Base-by-base conservation (phyloP, 2,888 invertebrate genomes). In the Trissolcus japonicus region DNA sequence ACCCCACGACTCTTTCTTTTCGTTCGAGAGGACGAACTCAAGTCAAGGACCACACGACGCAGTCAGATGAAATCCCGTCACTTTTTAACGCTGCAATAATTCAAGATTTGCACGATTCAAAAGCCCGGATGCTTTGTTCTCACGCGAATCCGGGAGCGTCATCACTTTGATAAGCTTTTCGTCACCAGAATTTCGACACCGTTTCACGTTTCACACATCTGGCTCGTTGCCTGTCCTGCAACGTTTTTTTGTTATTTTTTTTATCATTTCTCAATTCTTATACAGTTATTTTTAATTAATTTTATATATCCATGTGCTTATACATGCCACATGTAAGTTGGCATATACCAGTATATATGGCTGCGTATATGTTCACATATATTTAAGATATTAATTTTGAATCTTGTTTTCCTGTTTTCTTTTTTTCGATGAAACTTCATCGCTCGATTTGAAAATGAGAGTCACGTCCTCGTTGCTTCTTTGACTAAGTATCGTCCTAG, bases 401-500 rank as follows among this genome's bases (percentile, higher is more conserved):
- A n/a, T n/a, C n/a, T n/a, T n/a, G 9, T 4, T 35, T 1, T 29
- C 4, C 1, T 29, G 1, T 53, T 19, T 48, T 19, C 19, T 55
- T 35, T 41, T 50, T 43, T 14, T 65, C 40, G 59, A 53, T 57
- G 66, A 7, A 57, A 57, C 48, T 51, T 72, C 25, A 60, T 79
- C 46, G 11, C 75, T 74, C 79, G 79, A 75, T 76, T 67, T 54
- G 80, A 79, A 80, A 81, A 69, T 79, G 68, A 80, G 81, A 80
- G 71, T 35, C 55, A 77, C 76, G 83, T 85, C 83, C 83, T 81
- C 80, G 84, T 85, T 82, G 81, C 80, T 83, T 80, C 84, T 85
- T 84, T 83, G 69, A 69, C 75, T 80, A 81, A 82, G 82, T 83
- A 85, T 85, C 83, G 84, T 86, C 84, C 71, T 86, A 86, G 83